phyloP scores from a whole-genome alignment of 2,888 invertebrate species.

The Leptinotarsa tumamoca region DNA sequence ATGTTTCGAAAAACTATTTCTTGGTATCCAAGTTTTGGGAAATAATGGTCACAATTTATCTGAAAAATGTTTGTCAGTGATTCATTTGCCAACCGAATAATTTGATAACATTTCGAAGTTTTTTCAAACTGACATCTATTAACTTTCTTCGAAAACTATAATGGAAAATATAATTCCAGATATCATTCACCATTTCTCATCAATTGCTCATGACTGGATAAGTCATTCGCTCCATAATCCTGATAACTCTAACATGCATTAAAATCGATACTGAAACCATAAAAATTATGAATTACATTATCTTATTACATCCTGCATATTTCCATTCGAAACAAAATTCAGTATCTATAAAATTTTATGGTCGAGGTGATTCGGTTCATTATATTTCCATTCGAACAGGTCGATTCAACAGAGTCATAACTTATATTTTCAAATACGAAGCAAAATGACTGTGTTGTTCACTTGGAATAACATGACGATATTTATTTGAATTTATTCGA shows the following conservation, averaged over 20 bases:
- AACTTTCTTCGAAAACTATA: too few species aligned
- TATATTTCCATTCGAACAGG: neutral
- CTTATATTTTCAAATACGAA: neutral
- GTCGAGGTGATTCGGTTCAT: conserved; percentile 8
- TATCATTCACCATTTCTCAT: neutral
- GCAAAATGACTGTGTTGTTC: neutral
- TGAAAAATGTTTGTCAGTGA: too few species aligned
- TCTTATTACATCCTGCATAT: neutral
- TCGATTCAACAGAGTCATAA: conserved; percentile 1
- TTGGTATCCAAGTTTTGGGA: too few species aligned
- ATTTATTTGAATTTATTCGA: neutral
- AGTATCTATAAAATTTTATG: conserved; percentile 13
- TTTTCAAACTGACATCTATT: too few species aligned
- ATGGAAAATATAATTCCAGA: too few species aligned
- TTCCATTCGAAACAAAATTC: conserved; percentile 11
- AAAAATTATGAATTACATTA: conserved; percentile 3
- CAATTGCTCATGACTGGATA: neutral
- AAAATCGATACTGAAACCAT: neutral
- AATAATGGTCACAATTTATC: too few species aligned
- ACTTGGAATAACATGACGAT: neutral
- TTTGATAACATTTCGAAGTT: too few species aligned
- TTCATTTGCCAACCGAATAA: too few species aligned
- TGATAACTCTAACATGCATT: neutral
- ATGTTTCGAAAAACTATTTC: too few species aligned
- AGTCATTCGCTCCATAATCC: neutral